Conservation (phyloP, 2,888 invertebrate species). For the Homarus gammarus region DNA sequence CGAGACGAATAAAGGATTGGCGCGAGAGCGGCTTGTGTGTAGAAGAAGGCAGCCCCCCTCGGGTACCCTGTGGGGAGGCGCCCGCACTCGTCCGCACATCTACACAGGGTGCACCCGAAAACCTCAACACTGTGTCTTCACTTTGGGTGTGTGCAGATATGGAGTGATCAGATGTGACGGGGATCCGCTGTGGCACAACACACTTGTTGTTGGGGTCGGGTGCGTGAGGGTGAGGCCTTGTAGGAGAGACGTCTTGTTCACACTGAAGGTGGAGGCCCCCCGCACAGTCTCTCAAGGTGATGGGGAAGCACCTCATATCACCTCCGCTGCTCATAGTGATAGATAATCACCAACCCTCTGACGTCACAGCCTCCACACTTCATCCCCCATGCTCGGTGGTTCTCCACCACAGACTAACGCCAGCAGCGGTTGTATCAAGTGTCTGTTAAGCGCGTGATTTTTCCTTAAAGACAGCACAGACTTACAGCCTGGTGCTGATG, state of each 20-base stretch:
- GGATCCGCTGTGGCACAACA: neutral
- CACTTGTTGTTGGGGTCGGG: constrained; percentile 4
- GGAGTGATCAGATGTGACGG: neutral
- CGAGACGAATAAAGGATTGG: no score
- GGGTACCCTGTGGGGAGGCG: no score
- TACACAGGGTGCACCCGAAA: neutral
- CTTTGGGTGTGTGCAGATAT: neutral
- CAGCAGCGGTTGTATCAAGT: no score
- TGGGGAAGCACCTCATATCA: neutral
- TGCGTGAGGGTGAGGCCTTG: neutral
- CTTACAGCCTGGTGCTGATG: no score
- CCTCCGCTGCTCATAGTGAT: neutral
- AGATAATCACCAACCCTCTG: neutral
- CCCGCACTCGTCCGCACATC: neutral
- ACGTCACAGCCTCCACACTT: no score
- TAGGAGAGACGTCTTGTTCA: neutral
- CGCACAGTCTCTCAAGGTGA: neutral
- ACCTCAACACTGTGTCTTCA: neutral
- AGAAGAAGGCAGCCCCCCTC: no score
- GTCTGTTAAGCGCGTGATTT: no score
- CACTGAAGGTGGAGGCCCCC: neutral
- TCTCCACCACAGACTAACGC: no score
- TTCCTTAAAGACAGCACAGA: no score
- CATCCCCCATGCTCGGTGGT: no score
- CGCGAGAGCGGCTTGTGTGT: no score